A percentile compares a stretch with the other conserved stretches of the same genome.
phyloP scores from a whole-genome alignment of 2,113 vertebrate species.

The Falcunculus frontatus region DNA sequence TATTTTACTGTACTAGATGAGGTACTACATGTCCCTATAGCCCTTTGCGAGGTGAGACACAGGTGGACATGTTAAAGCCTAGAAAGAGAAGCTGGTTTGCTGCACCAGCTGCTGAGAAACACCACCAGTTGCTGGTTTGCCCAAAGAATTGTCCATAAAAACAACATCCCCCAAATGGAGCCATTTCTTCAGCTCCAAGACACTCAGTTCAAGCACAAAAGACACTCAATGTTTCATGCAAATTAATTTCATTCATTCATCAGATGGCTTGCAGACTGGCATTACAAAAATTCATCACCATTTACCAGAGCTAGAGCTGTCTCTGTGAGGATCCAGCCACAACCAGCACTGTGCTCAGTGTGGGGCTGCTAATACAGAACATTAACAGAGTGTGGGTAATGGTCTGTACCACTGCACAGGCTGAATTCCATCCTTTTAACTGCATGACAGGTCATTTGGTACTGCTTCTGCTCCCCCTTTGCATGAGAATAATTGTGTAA shows the following conservation, averaged over 20 bases:
- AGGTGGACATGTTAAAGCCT: background rate
- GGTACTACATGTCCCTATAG: background rate
- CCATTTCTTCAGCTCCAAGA: background rate
- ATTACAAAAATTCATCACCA: background rate
- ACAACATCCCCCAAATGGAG: background rate
- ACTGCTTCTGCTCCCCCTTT: background rate
- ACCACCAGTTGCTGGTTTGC: background rate
- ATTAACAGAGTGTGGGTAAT: background rate
- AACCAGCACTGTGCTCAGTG: background rate
- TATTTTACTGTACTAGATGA: background rate
- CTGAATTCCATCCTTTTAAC: background rate
- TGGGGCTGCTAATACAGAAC: background rate
- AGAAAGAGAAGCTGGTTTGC: background rate
- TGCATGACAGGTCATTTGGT: conserved; percentile 1
- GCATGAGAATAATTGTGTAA: background rate
- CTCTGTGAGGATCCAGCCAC: background rate
- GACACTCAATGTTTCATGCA: background rate
- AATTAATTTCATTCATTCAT: background rate
- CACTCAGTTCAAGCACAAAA: background rate
- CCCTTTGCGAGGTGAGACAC: background rate
- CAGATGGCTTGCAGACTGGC: background rate
- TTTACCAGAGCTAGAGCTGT: background rate
- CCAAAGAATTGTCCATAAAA: background rate
- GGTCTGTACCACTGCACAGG: background rate
- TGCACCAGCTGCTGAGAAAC: background rate